These are phyloP conservation scores for Argopecten irradians DNA, from an alignment of 1,140 invertebrate genomes.

Conservation along the genomic window DNA sequence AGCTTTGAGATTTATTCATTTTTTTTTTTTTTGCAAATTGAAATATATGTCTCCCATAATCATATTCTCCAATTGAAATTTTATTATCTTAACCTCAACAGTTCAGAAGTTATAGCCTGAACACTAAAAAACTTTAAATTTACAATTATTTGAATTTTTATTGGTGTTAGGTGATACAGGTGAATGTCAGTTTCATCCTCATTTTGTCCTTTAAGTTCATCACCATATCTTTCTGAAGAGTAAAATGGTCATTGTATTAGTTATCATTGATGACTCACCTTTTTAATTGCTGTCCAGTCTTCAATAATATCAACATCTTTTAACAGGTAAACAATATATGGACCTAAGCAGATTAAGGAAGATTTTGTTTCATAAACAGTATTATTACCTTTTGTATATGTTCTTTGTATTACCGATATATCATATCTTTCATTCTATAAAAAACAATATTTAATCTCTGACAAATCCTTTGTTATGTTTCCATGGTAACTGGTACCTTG, in stretches of 20 bases:
- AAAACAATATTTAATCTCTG: no score
- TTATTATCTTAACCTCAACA: no score
- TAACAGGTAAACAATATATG: slow-evolving; percentile 98
- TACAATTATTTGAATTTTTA: no score
- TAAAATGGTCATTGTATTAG: background rate
- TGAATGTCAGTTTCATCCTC: background rate
- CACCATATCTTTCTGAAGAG: background rate
- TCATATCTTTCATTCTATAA: no score
- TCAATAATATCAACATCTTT: slow-evolving; percentile 95
- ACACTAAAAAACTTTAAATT: background rate
- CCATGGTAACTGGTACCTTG: no score
- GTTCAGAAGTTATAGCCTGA: background rate
- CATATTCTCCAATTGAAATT: no score
- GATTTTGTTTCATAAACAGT: no score
- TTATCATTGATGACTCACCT: slow-evolving; percentile 79
- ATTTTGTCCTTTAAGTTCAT: background rate
- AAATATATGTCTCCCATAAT: background rate
- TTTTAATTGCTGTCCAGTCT: slow-evolving; percentile 95
- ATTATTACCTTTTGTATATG: no score
- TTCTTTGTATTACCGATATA: no score
- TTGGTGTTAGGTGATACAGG: background rate
- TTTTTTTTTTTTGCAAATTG: no score
- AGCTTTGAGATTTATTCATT: background rate
- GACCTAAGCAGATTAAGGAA: slow-evolving; percentile 78
- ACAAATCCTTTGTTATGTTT: no score